These are phyloP conservation scores for Enteromius thamalakanensis DNA, from an alignment of 2,797 vertebrate genomes.

Conservation along the genomic window DNA sequence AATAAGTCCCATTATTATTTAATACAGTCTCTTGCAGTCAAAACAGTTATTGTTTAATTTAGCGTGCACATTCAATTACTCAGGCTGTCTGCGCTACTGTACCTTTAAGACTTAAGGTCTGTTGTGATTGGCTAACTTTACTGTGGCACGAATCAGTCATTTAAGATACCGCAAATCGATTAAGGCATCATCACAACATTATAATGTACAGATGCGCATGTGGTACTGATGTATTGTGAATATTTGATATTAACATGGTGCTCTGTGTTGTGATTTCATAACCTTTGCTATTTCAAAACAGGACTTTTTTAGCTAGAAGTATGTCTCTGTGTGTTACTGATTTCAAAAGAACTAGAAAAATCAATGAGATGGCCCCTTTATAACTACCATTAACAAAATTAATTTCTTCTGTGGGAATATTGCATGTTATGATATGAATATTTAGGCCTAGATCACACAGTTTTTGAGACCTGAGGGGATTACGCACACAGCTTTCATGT, in stretches of 20 bases:
- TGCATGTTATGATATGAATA: neutral
- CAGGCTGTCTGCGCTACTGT: too few relatives aligned
- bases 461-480: constrained; percentile 22
- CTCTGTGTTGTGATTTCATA: neutral
- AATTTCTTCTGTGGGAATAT: neutral
- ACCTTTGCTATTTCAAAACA: neutral
- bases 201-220: too few relatives aligned
- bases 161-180: neutral
- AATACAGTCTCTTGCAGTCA: too few relatives aligned
- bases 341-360: neutral
- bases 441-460: neutral
- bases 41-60: too few relatives aligned
- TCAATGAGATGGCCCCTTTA: neutral
- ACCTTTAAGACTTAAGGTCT: too few relatives aligned
- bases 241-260: neutral
- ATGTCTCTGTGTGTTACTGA: neutral
- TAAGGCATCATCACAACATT: neutral
- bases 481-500: constrained; percentile 11
- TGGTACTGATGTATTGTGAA: neutral
- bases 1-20: too few relatives aligned
- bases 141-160: too few relatives aligned
- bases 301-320: too few relatives aligned
- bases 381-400: constrained; percentile 3
- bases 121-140: too few relatives aligned
- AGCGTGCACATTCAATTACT: too few relatives aligned